phyloP scores from a whole-genome alignment of 2,888 invertebrate genomes.

The Venusia cambrica region DNA sequence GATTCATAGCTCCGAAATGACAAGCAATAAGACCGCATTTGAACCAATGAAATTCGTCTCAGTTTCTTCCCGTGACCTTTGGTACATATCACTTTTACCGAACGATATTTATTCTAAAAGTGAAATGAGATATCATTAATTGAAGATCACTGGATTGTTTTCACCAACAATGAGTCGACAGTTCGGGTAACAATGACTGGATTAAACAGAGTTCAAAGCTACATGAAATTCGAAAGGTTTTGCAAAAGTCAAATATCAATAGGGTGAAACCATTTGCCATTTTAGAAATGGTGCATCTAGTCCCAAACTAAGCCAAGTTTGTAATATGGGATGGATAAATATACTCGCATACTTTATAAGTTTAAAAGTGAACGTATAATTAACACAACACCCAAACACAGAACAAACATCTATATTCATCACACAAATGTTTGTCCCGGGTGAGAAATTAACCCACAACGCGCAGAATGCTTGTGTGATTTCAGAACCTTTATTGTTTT shows the following conservation, averaged over 20 bases:
- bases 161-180: conserved; percentile 61
- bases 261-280: conserved; percentile 7
- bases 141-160: conserved; percentile 53
- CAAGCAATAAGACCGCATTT: conserved; percentile 9
- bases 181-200: conserved; percentile 30
- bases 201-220: conserved; percentile 24
- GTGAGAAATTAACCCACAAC: no score
- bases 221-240: no score
- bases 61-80: conserved; percentile 49
- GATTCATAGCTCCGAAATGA: not conserved
- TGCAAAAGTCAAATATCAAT: no score
- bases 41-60: conserved; percentile 32
- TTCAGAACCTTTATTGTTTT: no score
- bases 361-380: no score
- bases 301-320: no score
- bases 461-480: no score
- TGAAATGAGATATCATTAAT: conserved; percentile 54
- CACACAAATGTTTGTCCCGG: no score
- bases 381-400: no score
- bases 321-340: no score
- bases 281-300: conserved; percentile 15
- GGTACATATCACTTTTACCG: conserved; percentile 53
- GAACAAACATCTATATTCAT: no score
- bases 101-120: conserved; percentile 51
- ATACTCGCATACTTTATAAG: no score